These are phyloP conservation scores for Antechinus stuartii DNA, from an alignment of 2,113 vertebrate species.

Conservation along the genomic window DNA sequence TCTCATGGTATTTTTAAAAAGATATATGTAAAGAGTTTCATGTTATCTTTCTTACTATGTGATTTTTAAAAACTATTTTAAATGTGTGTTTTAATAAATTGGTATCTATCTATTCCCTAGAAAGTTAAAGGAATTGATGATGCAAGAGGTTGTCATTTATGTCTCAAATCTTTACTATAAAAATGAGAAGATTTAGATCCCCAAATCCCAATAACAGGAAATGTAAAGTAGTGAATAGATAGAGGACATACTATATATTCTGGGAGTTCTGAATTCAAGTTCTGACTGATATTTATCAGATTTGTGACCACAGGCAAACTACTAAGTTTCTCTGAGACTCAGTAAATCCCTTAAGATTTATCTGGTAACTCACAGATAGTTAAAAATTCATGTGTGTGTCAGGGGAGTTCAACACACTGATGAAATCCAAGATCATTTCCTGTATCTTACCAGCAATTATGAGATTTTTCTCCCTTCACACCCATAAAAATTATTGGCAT, in stretches of 20 bases:
- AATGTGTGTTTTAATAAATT: constrained; percentile 31
- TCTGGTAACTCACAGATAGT: not conserved
- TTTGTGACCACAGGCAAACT: not conserved
- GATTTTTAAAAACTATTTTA: too few relatives aligned
- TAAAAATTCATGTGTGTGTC: not conserved
- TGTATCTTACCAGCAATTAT: not conserved
- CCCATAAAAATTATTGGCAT: too few relatives aligned
- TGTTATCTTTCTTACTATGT: not conserved
- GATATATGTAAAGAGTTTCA: constrained; percentile 14
- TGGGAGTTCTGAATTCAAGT: not conserved
- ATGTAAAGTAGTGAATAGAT: not conserved
- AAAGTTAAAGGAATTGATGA: not conserved
- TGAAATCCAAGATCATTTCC: not conserved
- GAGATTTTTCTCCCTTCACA: too few relatives aligned
- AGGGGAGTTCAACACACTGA: not conserved
- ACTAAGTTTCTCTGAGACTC: not conserved
- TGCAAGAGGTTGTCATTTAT: not conserved
- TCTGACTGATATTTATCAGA: not conserved
- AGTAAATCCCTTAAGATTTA: not conserved
- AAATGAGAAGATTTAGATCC: not conserved
- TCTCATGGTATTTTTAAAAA: constrained; percentile 38
- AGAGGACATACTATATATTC: not conserved
- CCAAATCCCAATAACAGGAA: not conserved
- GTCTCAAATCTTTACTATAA: constrained; percentile 2
- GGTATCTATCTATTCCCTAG: constrained; percentile 22